Evolutionary conservation across 2,888 invertebrate genomes (phyloP).

Genomic region (Alitta virens): DNA sequence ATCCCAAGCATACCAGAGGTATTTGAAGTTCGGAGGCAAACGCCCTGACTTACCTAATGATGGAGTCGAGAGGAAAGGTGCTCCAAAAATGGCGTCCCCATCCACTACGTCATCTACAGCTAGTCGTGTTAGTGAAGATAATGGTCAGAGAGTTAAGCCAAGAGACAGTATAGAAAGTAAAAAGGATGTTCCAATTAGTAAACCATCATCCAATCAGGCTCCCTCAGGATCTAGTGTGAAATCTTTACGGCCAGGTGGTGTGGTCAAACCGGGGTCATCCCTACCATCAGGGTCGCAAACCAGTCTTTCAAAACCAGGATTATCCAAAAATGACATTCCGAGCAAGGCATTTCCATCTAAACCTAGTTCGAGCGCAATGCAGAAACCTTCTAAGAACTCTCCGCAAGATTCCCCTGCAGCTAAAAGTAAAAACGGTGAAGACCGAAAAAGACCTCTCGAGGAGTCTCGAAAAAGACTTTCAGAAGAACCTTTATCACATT

Average conservation of each 20-base stretch:
- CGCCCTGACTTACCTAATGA: neutral
- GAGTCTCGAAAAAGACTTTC: neutral
- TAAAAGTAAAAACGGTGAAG: neutral
- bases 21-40: constrained; percentile 3
- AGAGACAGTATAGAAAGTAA: neutral
- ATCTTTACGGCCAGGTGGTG: too few relatives aligned
- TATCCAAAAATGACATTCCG: too few relatives aligned
- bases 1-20: constrained; percentile 9
- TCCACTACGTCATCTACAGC: neutral
- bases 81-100: neutral
- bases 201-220: too few relatives aligned
- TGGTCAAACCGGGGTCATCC: too few relatives aligned
- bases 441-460: neutral
- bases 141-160: neutral
- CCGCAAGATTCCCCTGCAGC: too few relatives aligned
- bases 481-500: neutral
- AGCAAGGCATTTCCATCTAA: too few relatives aligned
- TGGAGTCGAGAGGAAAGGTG: neutral
- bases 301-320: too few relatives aligned
- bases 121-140: neutral
- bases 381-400: too few relatives aligned
- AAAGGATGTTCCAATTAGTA: too few relatives aligned
- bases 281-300: too few relatives aligned
- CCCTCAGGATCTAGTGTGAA: too few relatives aligned
- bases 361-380: too few relatives aligned